These are phyloP conservation scores for Malurus cyaneus DNA, from an alignment of 2,113 vertebrate genomes.

Conservation along the genomic window DNA sequence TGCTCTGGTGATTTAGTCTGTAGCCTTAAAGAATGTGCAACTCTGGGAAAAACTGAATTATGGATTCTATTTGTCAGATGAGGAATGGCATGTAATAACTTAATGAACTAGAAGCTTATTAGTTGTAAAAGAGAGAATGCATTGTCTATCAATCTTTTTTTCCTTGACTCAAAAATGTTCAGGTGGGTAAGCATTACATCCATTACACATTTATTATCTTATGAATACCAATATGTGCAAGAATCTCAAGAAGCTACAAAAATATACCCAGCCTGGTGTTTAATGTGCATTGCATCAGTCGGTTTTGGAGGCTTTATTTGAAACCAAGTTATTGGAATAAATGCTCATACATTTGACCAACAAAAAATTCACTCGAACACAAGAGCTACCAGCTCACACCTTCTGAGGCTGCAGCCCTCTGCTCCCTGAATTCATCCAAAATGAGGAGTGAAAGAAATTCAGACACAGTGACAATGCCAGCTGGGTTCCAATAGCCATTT, in stretches of 20 bases:
- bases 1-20: constrained; percentile 46
- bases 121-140: constrained; percentile 17
- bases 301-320: neutral
- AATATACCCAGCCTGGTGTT: neutral
- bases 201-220: constrained; percentile 23
- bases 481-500: neutral
- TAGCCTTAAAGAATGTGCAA: constrained; percentile 56
- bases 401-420: neutral
- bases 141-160: neutral
- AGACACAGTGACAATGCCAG: neutral
- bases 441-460: neutral
- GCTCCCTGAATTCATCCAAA: neutral
- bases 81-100: constrained; percentile 53
- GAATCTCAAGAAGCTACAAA: neutral
- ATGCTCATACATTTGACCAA: neutral
- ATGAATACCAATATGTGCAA: neutral
- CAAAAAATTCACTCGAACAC: neutral
- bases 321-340: neutral
- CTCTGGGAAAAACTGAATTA: constrained; percentile 60
- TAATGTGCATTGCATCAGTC: neutral
- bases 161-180: neutral
- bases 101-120: constrained; percentile 62
- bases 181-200: neutral
- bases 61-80: constrained; percentile 37
- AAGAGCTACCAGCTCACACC: neutral